A percentile compares a stretch with the other conserved stretches of the same genome.
Conservation (phyloP, 2,113 vertebrate genomes). For the Pterocles orientalis region DNA sequence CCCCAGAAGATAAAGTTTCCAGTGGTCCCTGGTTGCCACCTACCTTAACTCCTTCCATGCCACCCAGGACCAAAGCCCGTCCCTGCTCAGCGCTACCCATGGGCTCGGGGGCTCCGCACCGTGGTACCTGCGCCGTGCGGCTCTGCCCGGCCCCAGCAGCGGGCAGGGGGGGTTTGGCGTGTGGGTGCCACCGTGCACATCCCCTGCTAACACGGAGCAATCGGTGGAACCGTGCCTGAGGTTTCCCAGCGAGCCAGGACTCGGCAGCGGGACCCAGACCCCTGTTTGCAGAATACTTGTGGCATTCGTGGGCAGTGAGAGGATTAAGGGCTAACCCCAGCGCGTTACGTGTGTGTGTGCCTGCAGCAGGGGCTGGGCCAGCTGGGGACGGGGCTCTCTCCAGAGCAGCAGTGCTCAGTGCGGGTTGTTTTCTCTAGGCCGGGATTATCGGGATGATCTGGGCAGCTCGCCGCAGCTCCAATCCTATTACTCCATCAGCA, state of each 20-base stretch:
- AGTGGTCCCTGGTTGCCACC: neutral
- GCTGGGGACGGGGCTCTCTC: neutral
- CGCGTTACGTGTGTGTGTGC: fast-evolving
- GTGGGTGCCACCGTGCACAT: fast-evolving
- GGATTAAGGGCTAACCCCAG: neutral
- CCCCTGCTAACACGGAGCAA: neutral
- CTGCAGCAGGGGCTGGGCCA: neutral
- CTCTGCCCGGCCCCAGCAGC: neutral
- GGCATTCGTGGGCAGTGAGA: neutral
- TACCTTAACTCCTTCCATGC: neutral
- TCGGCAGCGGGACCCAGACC: neutral
- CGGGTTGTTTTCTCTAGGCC: constrained; percentile 24
- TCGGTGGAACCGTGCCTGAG: fast-evolving
- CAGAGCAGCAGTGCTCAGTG: neutral
- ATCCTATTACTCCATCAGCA: constrained; percentile 36
- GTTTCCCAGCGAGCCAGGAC: neutral
- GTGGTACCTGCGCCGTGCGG: no score
- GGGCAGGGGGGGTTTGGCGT: fast-evolving
- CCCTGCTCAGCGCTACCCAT: fast-evolving
- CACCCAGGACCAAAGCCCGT: fast-evolving
- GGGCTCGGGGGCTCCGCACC: no score
- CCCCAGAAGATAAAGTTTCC: neutral
- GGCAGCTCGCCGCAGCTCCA: neutral
- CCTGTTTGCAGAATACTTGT: neutral
- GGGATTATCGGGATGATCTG: neutral